Conservation (phyloP, 2,888 invertebrate species). For the Brachylomia viminalis region DNA sequence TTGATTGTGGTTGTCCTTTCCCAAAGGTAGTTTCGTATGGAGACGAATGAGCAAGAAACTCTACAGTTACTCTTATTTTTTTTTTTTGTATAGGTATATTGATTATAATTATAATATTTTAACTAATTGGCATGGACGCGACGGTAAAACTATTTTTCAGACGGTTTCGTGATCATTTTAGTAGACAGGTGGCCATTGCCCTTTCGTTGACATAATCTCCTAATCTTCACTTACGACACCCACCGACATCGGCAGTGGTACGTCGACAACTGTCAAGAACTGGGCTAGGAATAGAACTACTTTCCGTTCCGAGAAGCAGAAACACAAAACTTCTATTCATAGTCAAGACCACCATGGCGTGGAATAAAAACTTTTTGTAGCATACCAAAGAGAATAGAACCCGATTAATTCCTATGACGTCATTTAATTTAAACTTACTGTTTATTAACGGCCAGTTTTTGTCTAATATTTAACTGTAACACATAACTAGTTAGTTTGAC, state of each 20-base stretch:
- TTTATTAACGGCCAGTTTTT: conserved; percentile 42
- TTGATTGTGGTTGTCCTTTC: not conserved
- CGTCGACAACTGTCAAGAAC: conserved; percentile 48
- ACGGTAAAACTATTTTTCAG: not conserved
- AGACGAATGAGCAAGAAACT: not conserved
- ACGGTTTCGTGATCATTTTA: not conserved
- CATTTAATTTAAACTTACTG: conserved; percentile 35
- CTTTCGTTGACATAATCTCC: conserved; percentile 34
- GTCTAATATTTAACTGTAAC: conserved; percentile 47
- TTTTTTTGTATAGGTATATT: too few species aligned
- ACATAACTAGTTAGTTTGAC: conserved; percentile 70
- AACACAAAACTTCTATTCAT: conserved; percentile 46
- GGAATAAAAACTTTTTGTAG: conserved; percentile 33
- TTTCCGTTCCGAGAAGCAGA: conserved; percentile 45
- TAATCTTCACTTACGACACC: conserved; percentile 33
- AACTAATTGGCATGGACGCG: not conserved
- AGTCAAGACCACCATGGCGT: conserved; percentile 52
- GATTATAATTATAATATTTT: too few species aligned
- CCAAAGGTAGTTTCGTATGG: not conserved
- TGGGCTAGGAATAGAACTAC: conserved; percentile 52
- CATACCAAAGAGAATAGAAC: conserved; percentile 30
- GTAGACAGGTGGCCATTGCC: conserved; percentile 35
- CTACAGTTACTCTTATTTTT: not conserved
- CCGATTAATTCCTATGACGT: conserved; percentile 42
- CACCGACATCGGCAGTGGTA: conserved; percentile 27